Percentiles rank a stretch among this genome's conserved stretches.
Conservation (phyloP, 2,888 invertebrate species). For the Euproctis similis region DNA sequence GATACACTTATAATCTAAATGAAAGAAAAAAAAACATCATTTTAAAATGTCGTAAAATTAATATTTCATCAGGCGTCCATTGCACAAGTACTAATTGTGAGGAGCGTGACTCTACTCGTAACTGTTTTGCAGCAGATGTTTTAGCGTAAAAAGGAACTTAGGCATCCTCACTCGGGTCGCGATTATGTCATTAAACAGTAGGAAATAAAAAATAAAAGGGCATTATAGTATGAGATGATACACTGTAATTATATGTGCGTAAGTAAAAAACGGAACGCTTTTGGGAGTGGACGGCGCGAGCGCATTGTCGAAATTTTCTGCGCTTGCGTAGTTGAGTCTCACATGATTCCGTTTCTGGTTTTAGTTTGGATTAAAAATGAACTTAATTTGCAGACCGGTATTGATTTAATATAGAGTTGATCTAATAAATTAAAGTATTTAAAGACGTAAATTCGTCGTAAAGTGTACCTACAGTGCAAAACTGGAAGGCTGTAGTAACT, state of each 20-base stretch:
- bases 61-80: no score
- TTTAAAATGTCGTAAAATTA: slow-evolving; percentile 13
- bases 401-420: no score
- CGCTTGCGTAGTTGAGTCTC: slow-evolving; percentile 12
- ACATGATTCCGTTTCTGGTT: slow-evolving; percentile 12
- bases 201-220: slow-evolving; percentile 58
- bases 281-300: slow-evolving; percentile 16
- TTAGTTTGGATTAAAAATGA: no score
- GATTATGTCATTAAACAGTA: slow-evolving; percentile 67
- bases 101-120: slow-evolving; percentile 10
- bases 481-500: no score
- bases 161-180: slow-evolving; percentile 39
- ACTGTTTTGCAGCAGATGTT: slow-evolving; percentile 27
- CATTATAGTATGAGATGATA: slow-evolving; percentile 74
- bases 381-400: no score
- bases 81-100: slow-evolving; percentile 9
- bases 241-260: slow-evolving; percentile 60
- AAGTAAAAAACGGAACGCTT: slow-evolving; percentile 26
- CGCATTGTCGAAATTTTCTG: slow-evolving; percentile 29
- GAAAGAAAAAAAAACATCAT: slow-evolving; percentile 7
- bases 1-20: slow-evolving; percentile 5
- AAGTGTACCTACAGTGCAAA: no score
- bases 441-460: no score
- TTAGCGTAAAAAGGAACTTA: slow-evolving; percentile 31
- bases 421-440: no score